These are phyloP conservation scores for Mus spretus DNA, from an alignment of 2,797 vertebrate genomes.

Conservation along the genomic window DNA sequence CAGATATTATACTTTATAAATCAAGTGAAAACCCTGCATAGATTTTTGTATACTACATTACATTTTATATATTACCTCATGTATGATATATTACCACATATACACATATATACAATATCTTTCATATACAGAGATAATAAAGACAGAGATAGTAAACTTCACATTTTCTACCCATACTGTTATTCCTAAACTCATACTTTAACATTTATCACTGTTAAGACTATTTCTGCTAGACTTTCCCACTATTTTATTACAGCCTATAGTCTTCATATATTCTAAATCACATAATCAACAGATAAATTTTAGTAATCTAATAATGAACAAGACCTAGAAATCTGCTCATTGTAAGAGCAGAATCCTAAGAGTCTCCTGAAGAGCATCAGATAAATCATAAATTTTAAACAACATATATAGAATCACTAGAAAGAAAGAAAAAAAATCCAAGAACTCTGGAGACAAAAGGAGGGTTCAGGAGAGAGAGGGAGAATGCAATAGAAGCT, in stretches of 20 bases:
- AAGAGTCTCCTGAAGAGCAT: not conserved
- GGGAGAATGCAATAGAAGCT: not conserved
- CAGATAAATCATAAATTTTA: not conserved
- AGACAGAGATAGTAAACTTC: not conserved
- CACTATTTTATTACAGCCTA: not conserved
- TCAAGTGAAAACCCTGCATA: not conserved
- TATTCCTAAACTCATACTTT: not conserved
- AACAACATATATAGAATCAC: not conserved
- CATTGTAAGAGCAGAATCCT: not conserved
- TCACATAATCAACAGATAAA: not conserved
- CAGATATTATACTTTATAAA: conserved; percentile 2
- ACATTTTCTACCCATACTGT: not conserved
- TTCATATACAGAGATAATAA: not conserved
- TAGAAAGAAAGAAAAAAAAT: not conserved
- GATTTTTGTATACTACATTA: not conserved
- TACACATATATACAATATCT: not conserved
- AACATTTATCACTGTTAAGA: conserved; percentile 14
- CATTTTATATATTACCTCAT: not conserved
- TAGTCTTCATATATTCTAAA: not conserved
- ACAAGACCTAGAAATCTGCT: not conserved
- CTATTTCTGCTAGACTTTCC: not conserved
- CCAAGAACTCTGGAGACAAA: not conserved
- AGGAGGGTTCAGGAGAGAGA: not conserved
- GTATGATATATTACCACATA: not conserved
- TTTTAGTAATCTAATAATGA: not conserved